Evolutionary conservation across 2,113 vertebrate genomes (phyloP), one percentile per base, ranked within the genome.

Genomic region (Trogon surrucura): DNA sequence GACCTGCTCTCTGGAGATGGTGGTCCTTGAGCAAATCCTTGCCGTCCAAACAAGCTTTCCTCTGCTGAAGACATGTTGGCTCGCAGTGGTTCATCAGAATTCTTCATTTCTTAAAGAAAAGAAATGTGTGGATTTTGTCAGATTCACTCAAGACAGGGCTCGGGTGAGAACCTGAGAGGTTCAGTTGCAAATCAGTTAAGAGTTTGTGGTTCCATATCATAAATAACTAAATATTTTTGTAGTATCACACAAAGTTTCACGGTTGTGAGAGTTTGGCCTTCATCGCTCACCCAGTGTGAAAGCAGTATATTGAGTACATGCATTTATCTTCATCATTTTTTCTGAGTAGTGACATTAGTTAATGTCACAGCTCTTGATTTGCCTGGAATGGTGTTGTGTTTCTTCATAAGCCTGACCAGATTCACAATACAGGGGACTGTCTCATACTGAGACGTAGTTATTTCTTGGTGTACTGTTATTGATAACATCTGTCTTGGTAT

Each of bases 401-500:
- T 85, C 60, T 47, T 62, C 21, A 15, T 27, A 81, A 36, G 60
- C 48, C 77, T 51, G 51, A 86, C 2, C 6, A 67, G 51, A 91
- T 57, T 88, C 75, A 83, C 61, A 77, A 77, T 80, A 50, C 9
- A 41, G 65, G 74, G 48, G 54, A 66, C 41, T 88, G 18, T 75
- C 67, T 87, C 1, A 1, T 48, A 78, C 56, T 88, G 80, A 93
- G 83, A 67, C 32, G 71, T 26, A 73, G 50, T 60, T 97, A 38
- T 54, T 88, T 91, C 91, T 93, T 92, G 88, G 85, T 47, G 47
- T 77, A 16, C 51, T 85, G 9, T 85, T 97, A 92, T 73, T 83
- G 92, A 85, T 91, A 94, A 95, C 95, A 94, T 94, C 92, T 97
- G 95, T 90, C 92, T 93, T 54, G 23, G 54, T 61, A 70, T 61